Percentiles rank a stretch among this genome's conserved stretches.
phyloP scores from a whole-genome alignment of 2,797 vertebrate species.

The Lagocephalus sceleratus region DNA sequence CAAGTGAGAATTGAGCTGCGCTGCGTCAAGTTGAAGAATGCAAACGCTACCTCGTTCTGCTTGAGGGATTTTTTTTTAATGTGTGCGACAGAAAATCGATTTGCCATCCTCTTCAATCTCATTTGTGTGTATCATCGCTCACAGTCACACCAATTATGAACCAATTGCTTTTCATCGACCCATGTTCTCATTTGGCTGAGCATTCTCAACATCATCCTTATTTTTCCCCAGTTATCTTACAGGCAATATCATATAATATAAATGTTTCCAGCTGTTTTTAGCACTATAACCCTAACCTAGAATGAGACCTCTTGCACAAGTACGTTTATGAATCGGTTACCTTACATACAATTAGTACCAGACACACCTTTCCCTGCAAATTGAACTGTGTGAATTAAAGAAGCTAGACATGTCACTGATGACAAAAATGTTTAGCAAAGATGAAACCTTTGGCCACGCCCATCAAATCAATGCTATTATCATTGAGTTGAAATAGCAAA shows the following conservation, averaged over 20 bases:
- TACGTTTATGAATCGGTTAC: too few species aligned
- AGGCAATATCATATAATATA: neutral
- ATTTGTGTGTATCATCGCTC: constrained; percentile 58
- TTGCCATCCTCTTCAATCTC: constrained; percentile 48
- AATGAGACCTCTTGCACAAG: too few species aligned
- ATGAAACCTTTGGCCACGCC: too few species aligned
- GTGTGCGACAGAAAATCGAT: constrained; percentile 56
- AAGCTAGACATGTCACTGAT: too few species aligned
- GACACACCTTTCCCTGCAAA: too few species aligned
- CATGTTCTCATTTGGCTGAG: constrained; percentile 30
- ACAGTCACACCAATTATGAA: constrained; percentile 60
- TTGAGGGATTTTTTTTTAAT: constrained; percentile 47
- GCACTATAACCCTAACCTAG: too few species aligned
- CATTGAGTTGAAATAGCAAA: too few species aligned
- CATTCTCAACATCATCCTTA: constrained; percentile 32
- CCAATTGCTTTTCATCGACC: constrained; percentile 56
- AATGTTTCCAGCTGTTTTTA: too few species aligned
- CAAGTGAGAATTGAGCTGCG: constrained; percentile 53
- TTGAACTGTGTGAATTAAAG: too few species aligned
- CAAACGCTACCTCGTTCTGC: constrained; percentile 34
- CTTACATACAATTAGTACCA: too few species aligned
- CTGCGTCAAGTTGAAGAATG: constrained; percentile 19
- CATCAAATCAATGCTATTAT: too few species aligned
- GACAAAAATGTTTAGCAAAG: too few species aligned
- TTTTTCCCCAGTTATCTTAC: constrained; percentile 24